phyloP scores from a whole-genome alignment of 53 echinoderm and acorn worm species.

The Glandiceps talaboti region DNA sequence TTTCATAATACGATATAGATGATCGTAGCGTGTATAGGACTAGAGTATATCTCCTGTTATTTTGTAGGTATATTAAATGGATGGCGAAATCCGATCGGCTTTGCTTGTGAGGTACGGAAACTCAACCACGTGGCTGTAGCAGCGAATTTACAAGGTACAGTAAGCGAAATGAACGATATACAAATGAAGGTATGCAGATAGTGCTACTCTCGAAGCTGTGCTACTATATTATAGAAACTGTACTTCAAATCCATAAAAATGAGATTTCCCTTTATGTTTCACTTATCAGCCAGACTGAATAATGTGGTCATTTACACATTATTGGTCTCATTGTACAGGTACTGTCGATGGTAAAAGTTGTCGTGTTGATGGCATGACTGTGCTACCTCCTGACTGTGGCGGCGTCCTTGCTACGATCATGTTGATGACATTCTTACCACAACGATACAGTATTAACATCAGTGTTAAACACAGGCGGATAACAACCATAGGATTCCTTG shows the following conservation, averaged over 20 bases:
- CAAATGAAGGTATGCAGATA: too few relatives aligned
- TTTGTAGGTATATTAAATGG: background rate
- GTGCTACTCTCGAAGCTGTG: too few relatives aligned
- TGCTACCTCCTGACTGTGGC: background rate
- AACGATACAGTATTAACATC: background rate
- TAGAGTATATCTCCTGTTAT: too few relatives aligned
- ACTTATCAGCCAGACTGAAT: background rate
- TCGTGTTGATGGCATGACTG: background rate
- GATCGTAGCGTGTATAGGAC: too few relatives aligned
- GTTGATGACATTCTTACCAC: background rate
- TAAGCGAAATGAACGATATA: too few relatives aligned
- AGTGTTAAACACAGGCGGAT: background rate
- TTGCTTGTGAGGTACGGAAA: background rate
- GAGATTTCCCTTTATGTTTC: too few relatives aligned
- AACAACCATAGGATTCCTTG: background rate
- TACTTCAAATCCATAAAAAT: too few relatives aligned
- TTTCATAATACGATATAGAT: too few relatives aligned
- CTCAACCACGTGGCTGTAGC: background rate
- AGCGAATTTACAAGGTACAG: background rate
- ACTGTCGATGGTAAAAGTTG: background rate
- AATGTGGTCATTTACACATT: too few relatives aligned
- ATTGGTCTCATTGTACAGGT: too few relatives aligned
- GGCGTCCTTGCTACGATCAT: background rate
- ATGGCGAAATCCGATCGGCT: background rate
- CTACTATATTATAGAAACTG: too few relatives aligned